Evolutionary conservation across 2,888 invertebrate genomes (phyloP).

Genomic region (Caenorhabditis macrosperma): DNA sequence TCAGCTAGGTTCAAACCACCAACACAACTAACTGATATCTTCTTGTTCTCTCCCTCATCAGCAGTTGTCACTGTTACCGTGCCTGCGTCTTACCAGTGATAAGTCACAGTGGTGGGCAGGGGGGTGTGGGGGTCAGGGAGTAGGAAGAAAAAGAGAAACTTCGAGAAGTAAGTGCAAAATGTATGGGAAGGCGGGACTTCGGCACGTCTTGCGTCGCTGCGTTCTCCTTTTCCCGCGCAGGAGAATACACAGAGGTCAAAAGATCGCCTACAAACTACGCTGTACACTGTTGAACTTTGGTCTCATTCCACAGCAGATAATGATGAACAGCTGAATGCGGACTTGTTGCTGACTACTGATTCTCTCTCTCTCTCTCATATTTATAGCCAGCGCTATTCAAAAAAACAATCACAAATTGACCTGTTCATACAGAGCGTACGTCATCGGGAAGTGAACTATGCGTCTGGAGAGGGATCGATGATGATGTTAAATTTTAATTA

Average conservation of each 20-base stretch:
- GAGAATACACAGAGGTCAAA: constrained; percentile 12
- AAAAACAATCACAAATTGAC: background rate
- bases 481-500: background rate
- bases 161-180: constrained; percentile 46
- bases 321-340: background rate
- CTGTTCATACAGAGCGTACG: constrained; percentile 3
- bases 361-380: background rate
- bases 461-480: background rate
- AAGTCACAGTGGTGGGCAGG: background rate
- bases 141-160: constrained; percentile 3
- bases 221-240: constrained; percentile 6
- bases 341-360: background rate
- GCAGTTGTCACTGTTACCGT: constrained; percentile 15
- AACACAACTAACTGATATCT: constrained; percentile 49
- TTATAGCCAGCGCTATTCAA: background rate
- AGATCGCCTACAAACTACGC: constrained; percentile 50
- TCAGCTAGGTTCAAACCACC: constrained; percentile 46
- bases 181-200: constrained; percentile 14
- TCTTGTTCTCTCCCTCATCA: constrained; percentile 6
- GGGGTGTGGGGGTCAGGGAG: background rate
- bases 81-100: constrained; percentile 10
- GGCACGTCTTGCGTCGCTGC: background rate
- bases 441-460: background rate
- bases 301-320: background rate
- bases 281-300: background rate